Base-by-base conservation (phyloP, 2,888 invertebrate species). In the Hartigia nigra region DNA sequence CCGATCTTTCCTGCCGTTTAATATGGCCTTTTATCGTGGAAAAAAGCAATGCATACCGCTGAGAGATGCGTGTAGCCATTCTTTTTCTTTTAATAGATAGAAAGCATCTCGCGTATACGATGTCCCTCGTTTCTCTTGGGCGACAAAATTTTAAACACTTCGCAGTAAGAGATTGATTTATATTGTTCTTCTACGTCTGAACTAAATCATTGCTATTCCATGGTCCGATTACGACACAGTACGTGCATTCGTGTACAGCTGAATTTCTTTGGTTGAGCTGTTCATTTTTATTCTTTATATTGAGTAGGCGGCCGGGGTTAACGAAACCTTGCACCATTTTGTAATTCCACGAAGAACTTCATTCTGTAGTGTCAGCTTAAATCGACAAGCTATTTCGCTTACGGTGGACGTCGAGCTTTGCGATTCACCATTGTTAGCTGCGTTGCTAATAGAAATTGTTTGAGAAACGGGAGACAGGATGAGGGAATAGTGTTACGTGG, bases 391-490 rank as follows among this genome's bases (percentile, higher is more conserved):
- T 82, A 82, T 86, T 88, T 86, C 79, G 86, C 84, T 85, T 82
- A 77, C 78, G 76, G 55, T 55, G 55, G 23, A 35, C 34, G 75
- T 34, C 3, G 75, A 34, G 31, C 72, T 34, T n/a, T 75, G 75
- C 75, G 75, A 75, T 31, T 75, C 12, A 72, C 37, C 31, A 11
- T n/a, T 35, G 37, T n/a, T 23, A 31, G 75, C 36, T 34, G 75
- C 35, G 12, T 36, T 72, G 32, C 76, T 75, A 81, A 82, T 80
- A 77, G 74, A 81, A 74, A 84, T 74, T 82, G 78, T 83, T 81
- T 79, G 79, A 85, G 88, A 87, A 89, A 89, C 83, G 76, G 76
- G 89, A 90, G 87, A 87, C 87, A 86, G 88, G 85, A 87, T 83
- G 80, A 79, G 77, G 84, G 86, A 88, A 83, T 90, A 85, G 37